Base-by-base conservation (phyloP, 2,888 invertebrate species). In the Drosophila algonquin region DNA sequence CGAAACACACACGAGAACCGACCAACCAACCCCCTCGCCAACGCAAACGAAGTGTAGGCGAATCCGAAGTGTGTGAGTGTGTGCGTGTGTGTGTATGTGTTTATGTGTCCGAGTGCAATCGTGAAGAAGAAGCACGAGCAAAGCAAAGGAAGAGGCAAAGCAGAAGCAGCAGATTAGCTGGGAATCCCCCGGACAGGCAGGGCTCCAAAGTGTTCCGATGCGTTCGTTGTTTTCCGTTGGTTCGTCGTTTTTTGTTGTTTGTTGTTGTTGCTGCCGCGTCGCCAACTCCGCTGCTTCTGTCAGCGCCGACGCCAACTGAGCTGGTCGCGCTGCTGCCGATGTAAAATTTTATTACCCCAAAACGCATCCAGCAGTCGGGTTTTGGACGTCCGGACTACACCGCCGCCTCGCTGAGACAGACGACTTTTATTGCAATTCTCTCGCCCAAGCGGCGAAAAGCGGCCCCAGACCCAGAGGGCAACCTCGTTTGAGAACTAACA, bases 261-360 rank as follows among this genome's bases (percentile, higher is more conserved):
- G 55, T 65, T 69, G 80, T 63, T 40, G 76, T 76, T 71, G 53
- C 60, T 18, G 64, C 57, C 64, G 61, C 21, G 27, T 50, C 32
- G 24, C 45, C 8, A 24, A 12, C 12, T 12, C 14, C 40, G 51
- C 61, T 45, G 58, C 53, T 48, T 18, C 67, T 35, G 62, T 18
- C 59, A 40, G 47, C 60, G 63, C 14, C 57, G 79, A 60, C 73
- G 69, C 51, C 78, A 76, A 69, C 81, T 56, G 79, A 67, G 81
- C 16, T 55, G 71, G 50, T 53, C 50, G 55, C 56, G 67, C 65
- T 51, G 76, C 46, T 51, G 64, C 60, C 89, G 73, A 87, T 87
- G 85, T 89, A 85, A 87, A 89, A 87, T 89, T 87, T 87, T 87
- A 87, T 89, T 89, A 87, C 86, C 86, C 89, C 86, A 82, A 88